A percentile compares a stretch with the other conserved stretches of the same genome.
phyloP scores from a whole-genome alignment of 1,140 invertebrate species.

The Oryctes rhinoceros region DNA sequence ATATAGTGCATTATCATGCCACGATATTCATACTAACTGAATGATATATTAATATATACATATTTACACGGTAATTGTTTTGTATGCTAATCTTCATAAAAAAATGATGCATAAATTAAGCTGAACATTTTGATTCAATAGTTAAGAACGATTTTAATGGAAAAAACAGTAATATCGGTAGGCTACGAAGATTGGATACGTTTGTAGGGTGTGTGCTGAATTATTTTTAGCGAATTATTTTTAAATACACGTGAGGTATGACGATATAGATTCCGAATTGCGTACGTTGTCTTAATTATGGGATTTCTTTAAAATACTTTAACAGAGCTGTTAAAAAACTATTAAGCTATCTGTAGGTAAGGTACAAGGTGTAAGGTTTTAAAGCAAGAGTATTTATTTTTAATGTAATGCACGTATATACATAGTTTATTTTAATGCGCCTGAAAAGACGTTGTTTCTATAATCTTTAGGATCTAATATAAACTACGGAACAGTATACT shows the following conservation, averaged over 20 bases:
- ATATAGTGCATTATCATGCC: background rate
- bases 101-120: too few species aligned
- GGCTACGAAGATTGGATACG: background rate
- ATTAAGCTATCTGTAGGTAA: too few species aligned
- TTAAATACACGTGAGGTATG: background rate
- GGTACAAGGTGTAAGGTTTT: too few species aligned
- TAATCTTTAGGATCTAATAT: too few species aligned
- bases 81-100: too few species aligned
- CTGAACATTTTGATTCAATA: too few species aligned
- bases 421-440: too few species aligned
- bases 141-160: too few species aligned
- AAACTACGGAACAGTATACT: too few species aligned
- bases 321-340: background rate
- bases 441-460: too few species aligned
- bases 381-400: too few species aligned
- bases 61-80: background rate
- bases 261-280: conserved; percentile 2
- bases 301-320: background rate
- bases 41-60: background rate
- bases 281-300: conserved; percentile 17
- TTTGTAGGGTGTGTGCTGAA: conserved; percentile 24
- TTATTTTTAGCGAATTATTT: conserved; percentile 19
- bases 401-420: too few species aligned
- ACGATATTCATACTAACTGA: background rate
- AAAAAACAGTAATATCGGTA: background rate